Evolutionary conservation across 1,140 invertebrate genomes (phyloP).

Genomic region (Drosophila murphyi): DNA sequence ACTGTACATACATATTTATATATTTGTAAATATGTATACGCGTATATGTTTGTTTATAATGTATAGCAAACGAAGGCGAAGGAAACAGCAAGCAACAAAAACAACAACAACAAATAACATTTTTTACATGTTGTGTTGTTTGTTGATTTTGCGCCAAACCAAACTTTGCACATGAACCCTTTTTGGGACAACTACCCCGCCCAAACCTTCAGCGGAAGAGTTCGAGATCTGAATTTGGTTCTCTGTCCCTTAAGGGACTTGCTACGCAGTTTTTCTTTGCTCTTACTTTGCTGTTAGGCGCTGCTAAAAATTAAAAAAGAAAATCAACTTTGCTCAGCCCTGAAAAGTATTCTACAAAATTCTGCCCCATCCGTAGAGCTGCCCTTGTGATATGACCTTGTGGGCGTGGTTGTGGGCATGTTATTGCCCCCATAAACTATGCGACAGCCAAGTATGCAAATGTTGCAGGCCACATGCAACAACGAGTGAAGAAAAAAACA

Average conservation of each 20-base stretch:
- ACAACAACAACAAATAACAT: constrained; percentile 41
- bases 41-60: constrained; percentile 75
- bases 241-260: constrained; percentile 29
- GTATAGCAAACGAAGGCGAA: constrained; percentile 39
- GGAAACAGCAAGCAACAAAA: constrained; percentile 24
- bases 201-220: constrained; percentile 17
- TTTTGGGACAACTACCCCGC: constrained; percentile 42
- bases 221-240: constrained; percentile 12
- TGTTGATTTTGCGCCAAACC: constrained; percentile 75
- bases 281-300: constrained; percentile 50
- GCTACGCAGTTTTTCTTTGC: constrained; percentile 64
- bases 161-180: constrained; percentile 74
- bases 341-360: constrained; percentile 12
- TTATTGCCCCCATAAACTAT: constrained; percentile 46
- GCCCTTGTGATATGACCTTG: constrained; percentile 75
- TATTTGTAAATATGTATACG: constrained; percentile 21
- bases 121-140: constrained; percentile 53
- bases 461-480: constrained; percentile 49
- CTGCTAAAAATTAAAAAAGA: constrained; percentile 59
- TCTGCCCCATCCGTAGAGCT: constrained; percentile 14
- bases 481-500: constrained; percentile 23
- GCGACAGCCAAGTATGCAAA: constrained; percentile 68
- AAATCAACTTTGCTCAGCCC: constrained; percentile 67
- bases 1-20: constrained; percentile 29
- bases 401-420: constrained; percentile 43